Evolutionary conservation across 2,113 vertebrate genomes (phyloP).

Genomic region (Ammodytes dubius): DNA sequence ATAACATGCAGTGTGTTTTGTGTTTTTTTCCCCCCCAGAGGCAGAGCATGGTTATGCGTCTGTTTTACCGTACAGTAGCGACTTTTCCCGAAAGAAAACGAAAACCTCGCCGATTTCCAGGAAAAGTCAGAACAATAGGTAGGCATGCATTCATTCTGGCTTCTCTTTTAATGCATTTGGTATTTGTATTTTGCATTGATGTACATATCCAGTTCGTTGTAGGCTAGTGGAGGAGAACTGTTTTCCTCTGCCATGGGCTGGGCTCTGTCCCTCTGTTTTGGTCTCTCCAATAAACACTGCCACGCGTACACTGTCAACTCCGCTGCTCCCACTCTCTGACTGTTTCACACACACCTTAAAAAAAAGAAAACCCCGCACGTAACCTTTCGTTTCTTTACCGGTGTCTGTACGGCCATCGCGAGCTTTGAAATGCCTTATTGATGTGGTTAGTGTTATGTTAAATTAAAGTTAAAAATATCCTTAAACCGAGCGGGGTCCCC

Average conservation of each 20-base stretch:
- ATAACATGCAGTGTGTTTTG: conserved; percentile 36
- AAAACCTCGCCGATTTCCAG: conserved; percentile 92
- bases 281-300: conserved; percentile 92
- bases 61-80: conserved; percentile 94
- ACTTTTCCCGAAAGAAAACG: conserved; percentile 96
- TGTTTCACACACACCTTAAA: conserved; percentile 28
- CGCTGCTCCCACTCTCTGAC: conserved; percentile 52
- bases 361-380: conserved; percentile 5
- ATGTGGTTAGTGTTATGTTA: conserved; percentile 32
- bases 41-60: conserved; percentile 99
- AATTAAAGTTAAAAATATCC: background rate
- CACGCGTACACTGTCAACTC: conserved; percentile 93
- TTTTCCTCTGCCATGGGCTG: conserved; percentile 84
- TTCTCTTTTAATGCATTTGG: background rate
- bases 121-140: conserved; percentile 97
- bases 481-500: background rate
- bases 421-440: conserved; percentile 7
- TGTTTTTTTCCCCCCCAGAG: conserved; percentile 89
- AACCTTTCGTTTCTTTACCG: conserved; percentile 40
- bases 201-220: no score
- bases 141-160: conserved; percentile 65
- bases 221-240: conserved; percentile 36
- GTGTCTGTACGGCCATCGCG: background rate
- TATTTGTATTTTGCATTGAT: background rate
- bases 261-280: conserved; percentile 84